Base-by-base conservation (phyloP, 2,113 vertebrate genomes). In the Syngnathoides biaculeatus region DNA sequence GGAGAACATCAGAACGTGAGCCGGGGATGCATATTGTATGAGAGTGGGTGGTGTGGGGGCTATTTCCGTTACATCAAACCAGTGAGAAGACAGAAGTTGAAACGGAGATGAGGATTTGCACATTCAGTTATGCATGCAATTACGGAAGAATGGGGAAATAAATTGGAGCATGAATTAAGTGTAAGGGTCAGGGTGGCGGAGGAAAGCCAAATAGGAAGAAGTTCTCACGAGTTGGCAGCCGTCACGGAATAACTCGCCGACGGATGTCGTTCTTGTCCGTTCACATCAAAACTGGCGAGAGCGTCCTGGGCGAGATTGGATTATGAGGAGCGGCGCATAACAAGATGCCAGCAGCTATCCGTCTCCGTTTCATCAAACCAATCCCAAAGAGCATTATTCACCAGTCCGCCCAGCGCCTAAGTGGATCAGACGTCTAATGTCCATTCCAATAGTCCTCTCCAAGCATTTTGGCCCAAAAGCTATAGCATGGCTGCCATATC, bases 231-330 rank as follows among this genome's bases (percentile, higher is more conserved):
- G 94, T 97, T 94, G 65, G 95, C 92, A 67, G 94, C 92, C 1
- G 93, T 93, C 90, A 86, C 93, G 76, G 93, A 91, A 82, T 95
- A 91, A 2, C 93, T 93, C 59, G 94, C 94, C 91, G 95, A 95
- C 10, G 94, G 94, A 72, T 96, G 95, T 71, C 88, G 87, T 89
- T 98, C 94, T 79, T 95, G 95, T 75, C 93, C 93, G 74, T 95
- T 98, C 81, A 95, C 93, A 86, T 99, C 95, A 81, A 91, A 94
- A 88, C 97, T 98, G 72, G 97, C 97, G 71, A 92, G 88, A 0
- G 94, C 89, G 86, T 99, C 97, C 97, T 99, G 81, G 64, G 89
- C 82, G 56, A 90, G 52, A 84, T 68, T 62, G 69, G 68, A 79
- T 56, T 68, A 65, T 66, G 69, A 81, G 79, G n/a, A 82, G 74